A percentile compares a stretch with the other conserved stretches of the same genome.
These are phyloP conservation scores for Drosophila testacea DNA, from an alignment of 2,888 invertebrate species.

Conservation along the genomic window DNA sequence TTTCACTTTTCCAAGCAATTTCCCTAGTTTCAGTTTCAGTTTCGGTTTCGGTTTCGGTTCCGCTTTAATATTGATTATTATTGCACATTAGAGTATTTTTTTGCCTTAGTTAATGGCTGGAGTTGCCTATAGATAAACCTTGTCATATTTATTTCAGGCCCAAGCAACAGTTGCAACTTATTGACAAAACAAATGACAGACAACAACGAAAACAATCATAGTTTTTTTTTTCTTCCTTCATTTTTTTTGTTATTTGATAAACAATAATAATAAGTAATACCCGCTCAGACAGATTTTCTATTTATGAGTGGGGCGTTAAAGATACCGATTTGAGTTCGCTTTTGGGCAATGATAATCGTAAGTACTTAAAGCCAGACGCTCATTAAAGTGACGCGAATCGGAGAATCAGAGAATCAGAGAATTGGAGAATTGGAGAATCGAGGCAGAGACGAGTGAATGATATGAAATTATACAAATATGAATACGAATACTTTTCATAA, in stretches of 20 bases:
- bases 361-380: slow-evolving; percentile 44
- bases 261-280: slow-evolving; percentile 28
- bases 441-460: neutral
- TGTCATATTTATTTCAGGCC: slow-evolving; percentile 61
- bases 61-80: slow-evolving; percentile 56
- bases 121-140: slow-evolving; percentile 34
- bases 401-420: neutral
- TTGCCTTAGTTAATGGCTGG: slow-evolving; percentile 32
- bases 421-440: neutral
- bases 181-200: slow-evolving; percentile 77
- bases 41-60: slow-evolving; percentile 8
- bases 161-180: slow-evolving; percentile 79
- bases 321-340: slow-evolving; percentile 21
- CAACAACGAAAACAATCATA: slow-evolving; percentile 25
- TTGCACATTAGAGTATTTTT: slow-evolving; percentile 39
- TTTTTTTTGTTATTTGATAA: slow-evolving; percentile 5
- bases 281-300: slow-evolving; percentile 39
- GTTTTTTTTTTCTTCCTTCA: neutral
- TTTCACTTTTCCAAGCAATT: slow-evolving; percentile 49
- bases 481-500: neutral
- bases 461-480: slow-evolving; percentile 19
- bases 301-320: slow-evolving; percentile 9
- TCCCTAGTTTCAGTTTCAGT: neutral
- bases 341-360: slow-evolving; percentile 25
- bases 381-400: slow-evolving; percentile 48